Evolutionary conservation across 2,888 invertebrate species (phyloP).

Genomic region (Epinotia ramella): DNA sequence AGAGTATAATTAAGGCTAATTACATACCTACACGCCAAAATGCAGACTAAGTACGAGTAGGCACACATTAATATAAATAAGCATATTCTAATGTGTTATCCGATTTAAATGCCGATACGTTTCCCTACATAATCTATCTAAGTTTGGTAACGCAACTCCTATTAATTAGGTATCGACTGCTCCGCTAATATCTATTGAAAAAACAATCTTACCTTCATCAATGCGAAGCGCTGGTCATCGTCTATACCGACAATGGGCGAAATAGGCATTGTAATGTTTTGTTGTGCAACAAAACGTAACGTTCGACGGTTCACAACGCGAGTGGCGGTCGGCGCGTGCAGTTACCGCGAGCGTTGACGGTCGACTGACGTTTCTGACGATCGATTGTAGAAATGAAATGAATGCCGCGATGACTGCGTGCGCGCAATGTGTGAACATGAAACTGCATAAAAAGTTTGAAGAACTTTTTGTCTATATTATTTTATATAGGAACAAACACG

Average conservation of each 20-base stretch:
- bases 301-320: constrained; percentile 8
- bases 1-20: no score
- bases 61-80: neutral
- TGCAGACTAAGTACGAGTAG: neutral
- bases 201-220: constrained; percentile 89
- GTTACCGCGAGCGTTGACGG: constrained; percentile 49
- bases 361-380: constrained; percentile 52
- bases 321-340: constrained; percentile 46
- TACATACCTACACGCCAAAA: no score
- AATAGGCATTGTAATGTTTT: constrained; percentile 64
- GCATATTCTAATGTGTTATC: neutral
- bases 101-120: neutral
- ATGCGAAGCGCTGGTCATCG: constrained; percentile 90
- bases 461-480: no score
- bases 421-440: constrained; percentile 1
- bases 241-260: constrained; percentile 84
- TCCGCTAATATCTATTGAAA: neutral
- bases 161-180: constrained; percentile 2
- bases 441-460: no score
- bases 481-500: no score
- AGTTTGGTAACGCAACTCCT: constrained; percentile 7
- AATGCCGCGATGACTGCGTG: constrained; percentile 27
- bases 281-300: constrained; percentile 14
- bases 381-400: constrained; percentile 45
- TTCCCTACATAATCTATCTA: neutral